A percentile compares a stretch with the other conserved stretches of the same genome.
Conservation (phyloP, 1,140 invertebrate species). For the Aphaenogaster rudis region DNA sequence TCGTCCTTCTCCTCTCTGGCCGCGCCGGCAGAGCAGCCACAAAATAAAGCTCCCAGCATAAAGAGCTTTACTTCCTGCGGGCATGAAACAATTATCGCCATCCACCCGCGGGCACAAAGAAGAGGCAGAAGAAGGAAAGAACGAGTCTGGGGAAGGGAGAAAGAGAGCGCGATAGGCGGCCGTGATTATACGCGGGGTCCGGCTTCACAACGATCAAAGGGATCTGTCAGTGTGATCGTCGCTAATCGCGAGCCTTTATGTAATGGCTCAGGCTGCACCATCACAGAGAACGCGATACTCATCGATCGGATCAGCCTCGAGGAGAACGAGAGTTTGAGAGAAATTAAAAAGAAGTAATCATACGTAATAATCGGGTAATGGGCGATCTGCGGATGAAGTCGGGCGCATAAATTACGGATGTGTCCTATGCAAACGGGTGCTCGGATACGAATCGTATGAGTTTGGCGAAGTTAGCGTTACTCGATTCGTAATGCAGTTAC, state of each 20-base stretch:
- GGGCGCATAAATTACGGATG: conserved; percentile 15
- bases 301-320: conserved; percentile 63
- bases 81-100: conserved; percentile 81
- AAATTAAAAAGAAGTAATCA: conserved; percentile 53
- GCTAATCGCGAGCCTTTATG: conserved; percentile 77
- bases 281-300: conserved; percentile 31
- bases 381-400: conserved; percentile 10
- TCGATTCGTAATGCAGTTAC: conserved; percentile 52
- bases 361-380: conserved; percentile 47
- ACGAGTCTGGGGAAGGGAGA: background rate
- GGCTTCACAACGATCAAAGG: conserved; percentile 77
- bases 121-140: conserved; percentile 70
- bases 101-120: conserved; percentile 70
- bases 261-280: conserved; percentile 61
- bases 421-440: background rate
- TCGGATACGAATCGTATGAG: conserved; percentile 36
- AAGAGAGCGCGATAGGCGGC: conserved; percentile 14
- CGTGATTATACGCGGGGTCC: conserved; percentile 74
- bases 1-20: conserved; percentile 21
- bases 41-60: conserved; percentile 82
- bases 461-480: conserved; percentile 31
- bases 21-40: conserved; percentile 66
- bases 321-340: conserved; percentile 45
- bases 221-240: conserved; percentile 69
- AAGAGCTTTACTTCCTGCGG: conserved; percentile 80